Conservation (phyloP, 2,888 invertebrate species). For the Venustoraphidia nigricollis region DNA sequence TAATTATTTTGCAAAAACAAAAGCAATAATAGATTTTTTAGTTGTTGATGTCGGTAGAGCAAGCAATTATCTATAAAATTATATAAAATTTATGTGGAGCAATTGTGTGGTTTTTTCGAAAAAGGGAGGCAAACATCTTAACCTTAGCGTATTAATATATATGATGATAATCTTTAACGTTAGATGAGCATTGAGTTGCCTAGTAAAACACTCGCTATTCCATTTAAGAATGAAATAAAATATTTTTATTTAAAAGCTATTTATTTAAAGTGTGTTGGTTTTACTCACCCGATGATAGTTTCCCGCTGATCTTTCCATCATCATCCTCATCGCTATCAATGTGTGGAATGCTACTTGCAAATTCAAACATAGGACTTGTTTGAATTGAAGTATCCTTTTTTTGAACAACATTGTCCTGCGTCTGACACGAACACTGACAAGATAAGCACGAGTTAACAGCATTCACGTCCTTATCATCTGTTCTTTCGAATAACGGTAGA, state of each 20-base stretch:
- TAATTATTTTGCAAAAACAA: no score
- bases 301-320: conserved; percentile 16
- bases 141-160: no score
- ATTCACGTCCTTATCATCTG: conserved; percentile 16
- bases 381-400: conserved; percentile 30
- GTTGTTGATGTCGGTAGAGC: no score
- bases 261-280: not conserved
- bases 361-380: conserved; percentile 43
- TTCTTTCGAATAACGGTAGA: conserved; percentile 24
- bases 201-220: no score
- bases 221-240: not conserved
- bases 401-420: conserved; percentile 21
- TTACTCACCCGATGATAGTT: not conserved
- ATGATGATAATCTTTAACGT: no score
- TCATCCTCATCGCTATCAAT: conserved; percentile 59
- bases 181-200: no score
- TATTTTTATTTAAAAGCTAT: not conserved
- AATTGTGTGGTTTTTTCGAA: no score
- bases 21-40: no score
- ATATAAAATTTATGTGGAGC: no score
- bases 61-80: no score
- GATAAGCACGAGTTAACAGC: conserved; percentile 14
- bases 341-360: conserved; percentile 51
- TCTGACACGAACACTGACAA: conserved; percentile 25
- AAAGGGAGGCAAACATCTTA: no score